phyloP scores from a whole-genome alignment of 2,113 vertebrate genomes.

The Baryphthengus martii region DNA sequence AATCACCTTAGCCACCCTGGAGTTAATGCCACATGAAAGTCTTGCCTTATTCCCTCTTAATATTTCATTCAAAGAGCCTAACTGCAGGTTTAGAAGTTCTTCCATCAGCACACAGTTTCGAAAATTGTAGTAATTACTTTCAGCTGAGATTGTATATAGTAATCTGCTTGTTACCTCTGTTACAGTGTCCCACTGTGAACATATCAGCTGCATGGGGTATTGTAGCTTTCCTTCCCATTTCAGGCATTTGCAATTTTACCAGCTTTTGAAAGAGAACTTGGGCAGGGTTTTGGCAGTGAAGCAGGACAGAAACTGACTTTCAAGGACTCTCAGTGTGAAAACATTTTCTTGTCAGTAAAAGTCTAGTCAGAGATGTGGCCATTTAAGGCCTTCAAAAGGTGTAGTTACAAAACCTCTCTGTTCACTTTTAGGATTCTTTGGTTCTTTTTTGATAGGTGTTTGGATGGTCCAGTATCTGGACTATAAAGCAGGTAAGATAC shows the following conservation, averaged over 20 bases:
- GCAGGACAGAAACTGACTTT: not conserved
- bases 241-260: not conserved
- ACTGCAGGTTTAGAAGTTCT: not conserved
- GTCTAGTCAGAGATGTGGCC: not conserved
- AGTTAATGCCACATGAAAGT: not conserved
- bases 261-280: not conserved
- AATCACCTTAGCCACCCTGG: not conserved
- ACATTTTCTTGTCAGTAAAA: not conserved
- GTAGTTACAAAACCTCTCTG: not conserved
- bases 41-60: not conserved
- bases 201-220: not conserved
- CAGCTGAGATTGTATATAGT: not conserved
- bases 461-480: not conserved
- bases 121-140: conserved; percentile 4
- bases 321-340: not conserved
- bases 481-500: not conserved
- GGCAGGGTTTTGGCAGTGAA: not conserved
- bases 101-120: not conserved
- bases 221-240: not conserved
- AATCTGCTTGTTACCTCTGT: not conserved
- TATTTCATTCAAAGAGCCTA: not conserved
- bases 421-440: not conserved
- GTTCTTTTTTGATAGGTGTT: not conserved
- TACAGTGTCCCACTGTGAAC: not conserved
- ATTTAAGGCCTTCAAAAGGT: not conserved